Base-by-base conservation (phyloP, 2,797 vertebrate genomes). In the Furcifer pardalis region DNA sequence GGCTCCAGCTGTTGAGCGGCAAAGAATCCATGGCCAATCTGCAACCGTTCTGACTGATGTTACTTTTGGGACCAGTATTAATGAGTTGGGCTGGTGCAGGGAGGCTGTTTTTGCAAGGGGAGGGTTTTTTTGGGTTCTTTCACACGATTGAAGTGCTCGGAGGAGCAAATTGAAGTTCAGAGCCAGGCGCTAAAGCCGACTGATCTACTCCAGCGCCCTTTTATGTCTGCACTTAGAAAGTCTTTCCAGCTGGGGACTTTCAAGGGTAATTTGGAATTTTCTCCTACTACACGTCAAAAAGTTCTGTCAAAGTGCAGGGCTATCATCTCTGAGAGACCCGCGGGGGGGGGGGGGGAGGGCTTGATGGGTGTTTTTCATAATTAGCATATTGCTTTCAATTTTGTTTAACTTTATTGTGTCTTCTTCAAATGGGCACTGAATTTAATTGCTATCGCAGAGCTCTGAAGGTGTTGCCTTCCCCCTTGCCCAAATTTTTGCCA, bases 361-460 rank as follows among this genome's bases (percentile, higher is more conserved):
- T 1, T 52, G n/a, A 74, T 30, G 49, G 73, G 75, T 2, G 2
- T n/a, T 83, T 86, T 76, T 10, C n/a, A 13, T 30, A 72, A 23
- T 35, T n/a, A 80, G 2, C 78, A 66, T 77, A 25, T 87, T 62
- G 13, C 74, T 37, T n/a, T 81, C 46, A 32, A 0, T 21, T 23
- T 72, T 65, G 82, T 52, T 42, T 83, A 76, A 62, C 69, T 88
- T 42, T 77, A 0, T 69, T n/a, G 77, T 32, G 77, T 80, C 60
- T 8, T 7, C 79, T 92, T 91, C 89, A 83, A 90, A 77, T 87
- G 42, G 59, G 76, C 71, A 74, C 30, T 35, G 19, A 2, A 35
- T 87, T 87, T 90, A 90, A 83, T 90, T 90, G 77, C 35, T 62
- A 75, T 83, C 62, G 56, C 82, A 15, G 82, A 81, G 56, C 25